Base-by-base conservation (phyloP, 2,113 vertebrate species). In the Ploceus nigricollis region DNA sequence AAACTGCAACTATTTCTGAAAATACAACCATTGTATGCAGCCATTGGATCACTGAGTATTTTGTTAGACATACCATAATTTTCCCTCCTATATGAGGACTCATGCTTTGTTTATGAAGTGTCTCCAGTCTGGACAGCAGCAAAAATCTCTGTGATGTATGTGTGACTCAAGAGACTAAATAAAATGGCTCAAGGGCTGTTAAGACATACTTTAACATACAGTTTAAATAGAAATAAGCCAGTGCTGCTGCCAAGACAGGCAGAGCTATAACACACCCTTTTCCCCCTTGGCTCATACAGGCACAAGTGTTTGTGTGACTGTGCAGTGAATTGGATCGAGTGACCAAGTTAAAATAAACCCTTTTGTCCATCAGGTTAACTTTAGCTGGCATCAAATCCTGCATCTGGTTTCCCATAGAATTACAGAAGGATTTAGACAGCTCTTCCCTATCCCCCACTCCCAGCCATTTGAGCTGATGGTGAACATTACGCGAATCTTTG, bases 171-270 rank as follows among this genome's bases (percentile, higher is more conserved):
- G 90, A 94, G 96, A 94, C 85, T 94, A 94, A 97, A 93, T 84
- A 95, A 93, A 93, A 90, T 94, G 64, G 86, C 89, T 85, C 47
- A 39, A 84, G 73, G 77, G 75, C 89, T 95, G 60, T 93, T 95
- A 94, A 90, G 86, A 70, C 68, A 60, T 78, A 75, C 47, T 94
- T 91, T 84, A 91, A 87, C 91, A 75, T 96, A 53, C 69, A 83
- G 72, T 93, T 97, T 97, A 94, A 92, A 93, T 82, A 93, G 86
- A 94, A 96, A 89, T 94, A 95, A 96, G 39, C 86, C 89, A 93
- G 91, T 75, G 68, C 82, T 95, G 82, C 86, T 93, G 96, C 94
- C 93, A 96, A 95, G 72, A 75, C 80, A 87, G 91, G 76, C 82
- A 93, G 76, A 91, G 60, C 72, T 94, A 1, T 89, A 89, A 90